Evolutionary conservation across 2,888 invertebrate genomes (phyloP), one percentile per base, ranked within the genome.

Genomic region (Slavum lentiscoides): DNA sequence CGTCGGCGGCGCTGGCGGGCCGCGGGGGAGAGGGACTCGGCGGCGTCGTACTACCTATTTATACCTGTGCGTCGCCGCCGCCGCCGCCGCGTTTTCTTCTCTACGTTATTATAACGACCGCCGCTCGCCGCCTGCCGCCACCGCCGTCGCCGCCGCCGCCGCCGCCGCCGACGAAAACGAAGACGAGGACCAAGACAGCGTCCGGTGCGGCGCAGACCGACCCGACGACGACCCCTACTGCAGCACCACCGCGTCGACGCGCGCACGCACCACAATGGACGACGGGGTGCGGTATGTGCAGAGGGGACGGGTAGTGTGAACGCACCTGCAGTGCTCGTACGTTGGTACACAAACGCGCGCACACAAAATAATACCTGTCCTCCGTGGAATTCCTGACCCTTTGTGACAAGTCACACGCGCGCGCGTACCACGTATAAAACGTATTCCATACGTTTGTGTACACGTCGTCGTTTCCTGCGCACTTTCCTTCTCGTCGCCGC

Each of bases 311-410:
- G 69, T 15, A 30, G 6, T n/a, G 0, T 13, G n/a, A 0, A 30
- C 43, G 43, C 43, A 9, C 43, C 30, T 30, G 43, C n/a, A n/a
- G n/a, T 9, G 9, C 43, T 9, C 9, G 43, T 66, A 68, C 43
- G 21, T 15, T 21, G 8, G 61, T 8, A 23, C 19, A 39, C 19
- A 39, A 2, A 17, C n/a, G 43, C 1, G n/a, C 19, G 23, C 43
- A 49, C 17, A n/a, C 17, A 8, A 6, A 37, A 2, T 2, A 19
- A 6, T 72, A 73, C 67, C 68, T 68, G 68, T 73, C 30, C 59
- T 61, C 58, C 76, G 59, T 68, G 69, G 69, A 69, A 77, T 77
- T 77, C 62, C 69, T 62, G 77, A 77, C 77, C 77, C 77, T 77
- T 62, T 69, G 77, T 77, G 61, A 77, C 77, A 62, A 77, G 76